Evolutionary conservation across 2,888 invertebrate species (phyloP).

Genomic region (Calephelis perditalis): DNA sequence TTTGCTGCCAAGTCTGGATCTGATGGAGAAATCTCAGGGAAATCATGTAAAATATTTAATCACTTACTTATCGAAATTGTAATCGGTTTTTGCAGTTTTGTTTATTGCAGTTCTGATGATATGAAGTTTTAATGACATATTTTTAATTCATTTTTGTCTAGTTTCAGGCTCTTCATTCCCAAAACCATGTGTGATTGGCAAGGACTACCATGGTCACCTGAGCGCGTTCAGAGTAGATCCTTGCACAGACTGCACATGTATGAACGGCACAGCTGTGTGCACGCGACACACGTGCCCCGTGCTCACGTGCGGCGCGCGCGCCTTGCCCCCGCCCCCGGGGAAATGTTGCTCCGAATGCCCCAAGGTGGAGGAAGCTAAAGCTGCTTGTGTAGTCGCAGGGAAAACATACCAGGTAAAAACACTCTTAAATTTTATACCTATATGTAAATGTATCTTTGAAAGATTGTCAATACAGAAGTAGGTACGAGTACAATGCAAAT

Average conservation of each 20-base stretch:
- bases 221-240: conserved; percentile 82
- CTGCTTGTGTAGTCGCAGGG: conserved; percentile 81
- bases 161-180: conserved; percentile 54
- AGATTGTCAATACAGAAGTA: too few species aligned
- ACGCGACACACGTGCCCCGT: conserved; percentile 91
- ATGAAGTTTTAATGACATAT: too few species aligned
- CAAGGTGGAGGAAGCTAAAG: conserved; percentile 81
- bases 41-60: too few species aligned
- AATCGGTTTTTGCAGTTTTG: too few species aligned
- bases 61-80: too few species aligned
- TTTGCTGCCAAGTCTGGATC: too few species aligned
- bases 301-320: conserved; percentile 90
- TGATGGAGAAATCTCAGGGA: too few species aligned
- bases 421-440: too few species aligned
- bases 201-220: conserved; percentile 81
- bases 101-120: too few species aligned
- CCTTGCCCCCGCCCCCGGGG: conserved; percentile 80
- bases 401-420: conserved; percentile 82
- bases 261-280: conserved; percentile 89
- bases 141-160: conserved; percentile 21
- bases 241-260: conserved; percentile 92
- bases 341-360: conserved; percentile 89
- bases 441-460: too few species aligned
- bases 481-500: too few species aligned
- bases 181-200: conserved; percentile 84